phyloP scores from a whole-genome alignment of 64 coral and sea anemone species.

The Montipora foliosa region DNA sequence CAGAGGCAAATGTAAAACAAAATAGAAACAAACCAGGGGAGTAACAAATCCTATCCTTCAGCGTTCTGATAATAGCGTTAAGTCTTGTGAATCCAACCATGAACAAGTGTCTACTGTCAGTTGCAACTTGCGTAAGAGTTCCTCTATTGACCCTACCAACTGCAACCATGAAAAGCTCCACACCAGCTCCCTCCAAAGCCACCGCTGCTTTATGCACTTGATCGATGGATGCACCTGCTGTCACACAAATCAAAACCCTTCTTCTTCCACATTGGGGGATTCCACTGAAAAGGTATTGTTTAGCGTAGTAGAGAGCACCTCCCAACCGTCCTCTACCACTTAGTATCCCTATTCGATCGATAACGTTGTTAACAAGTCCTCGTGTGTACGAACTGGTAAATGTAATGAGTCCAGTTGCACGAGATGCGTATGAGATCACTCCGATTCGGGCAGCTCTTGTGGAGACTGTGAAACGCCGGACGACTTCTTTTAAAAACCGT shows the following conservation, averaged over 20 bases:
- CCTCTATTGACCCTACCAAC: neutral
- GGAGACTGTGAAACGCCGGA: conserved; percentile 35
- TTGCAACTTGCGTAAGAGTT: conserved; percentile 23
- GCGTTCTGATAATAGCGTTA: neutral
- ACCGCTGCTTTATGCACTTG: conserved; percentile 13
- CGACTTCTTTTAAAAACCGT: conserved; percentile 25
- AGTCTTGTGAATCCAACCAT: neutral
- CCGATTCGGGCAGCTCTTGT: neutral
- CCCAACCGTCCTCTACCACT: conserved; percentile 19
- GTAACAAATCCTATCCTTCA: conserved; percentile 56
- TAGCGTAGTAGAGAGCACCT: conserved; percentile 23
- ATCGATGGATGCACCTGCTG: conserved; percentile 15
- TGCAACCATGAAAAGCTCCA: conserved; percentile 32
- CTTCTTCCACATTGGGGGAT: conserved; percentile 36
- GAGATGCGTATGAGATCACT: neutral
- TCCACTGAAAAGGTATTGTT: conserved; percentile 32
- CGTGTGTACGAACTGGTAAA: conserved; percentile 1
- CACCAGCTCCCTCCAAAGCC: conserved; percentile 25
- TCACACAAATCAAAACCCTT: neutral
- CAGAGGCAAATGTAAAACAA: neutral
- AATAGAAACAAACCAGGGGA: conserved; percentile 34
- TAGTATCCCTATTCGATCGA: conserved; percentile 4
- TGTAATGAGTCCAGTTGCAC: neutral
- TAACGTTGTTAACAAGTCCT: neutral
- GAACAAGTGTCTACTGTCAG: conserved; percentile 41